phyloP scores from a whole-genome alignment of 2,888 invertebrate genomes.

The Metellina segmentata region DNA sequence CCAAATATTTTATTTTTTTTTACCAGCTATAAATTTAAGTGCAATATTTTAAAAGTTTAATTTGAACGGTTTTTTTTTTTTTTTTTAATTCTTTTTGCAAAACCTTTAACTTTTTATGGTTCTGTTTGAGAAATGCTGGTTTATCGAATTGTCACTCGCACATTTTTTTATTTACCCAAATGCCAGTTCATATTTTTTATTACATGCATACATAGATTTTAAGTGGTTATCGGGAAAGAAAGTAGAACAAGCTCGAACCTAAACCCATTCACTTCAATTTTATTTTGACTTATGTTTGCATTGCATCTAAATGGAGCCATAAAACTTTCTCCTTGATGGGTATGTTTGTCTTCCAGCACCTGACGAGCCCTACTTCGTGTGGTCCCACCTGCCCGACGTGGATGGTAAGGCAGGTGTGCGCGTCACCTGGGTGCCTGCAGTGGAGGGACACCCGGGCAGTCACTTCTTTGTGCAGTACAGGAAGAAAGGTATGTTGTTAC shows the following conservation, averaged over 20 bases:
- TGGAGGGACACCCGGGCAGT: constrained; percentile 92
- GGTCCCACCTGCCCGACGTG: constrained; percentile 86
- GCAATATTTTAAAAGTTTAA: too few relatives aligned
- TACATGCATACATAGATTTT: too few relatives aligned
- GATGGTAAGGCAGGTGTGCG: constrained; percentile 88
- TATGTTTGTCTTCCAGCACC: constrained; percentile 69
- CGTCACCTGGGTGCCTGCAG: constrained; percentile 89
- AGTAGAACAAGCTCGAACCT: neutral
- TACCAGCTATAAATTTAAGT: too few relatives aligned
- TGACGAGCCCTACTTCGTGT: constrained; percentile 85
- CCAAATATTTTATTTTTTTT: too few relatives aligned
- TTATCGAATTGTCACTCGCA: too few relatives aligned
- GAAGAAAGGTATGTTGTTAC: constrained; percentile 77
- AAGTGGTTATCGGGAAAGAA: too few relatives aligned
- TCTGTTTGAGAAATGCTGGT: too few relatives aligned
- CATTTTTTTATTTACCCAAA: too few relatives aligned
- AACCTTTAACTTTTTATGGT: too few relatives aligned
- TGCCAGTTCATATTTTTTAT: too few relatives aligned
- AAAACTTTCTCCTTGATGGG: neutral
- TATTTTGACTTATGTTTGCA: neutral
- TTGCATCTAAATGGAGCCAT: neutral
- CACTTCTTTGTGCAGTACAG: constrained; percentile 93
- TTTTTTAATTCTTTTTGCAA: too few relatives aligned
- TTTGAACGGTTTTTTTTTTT: too few relatives aligned
- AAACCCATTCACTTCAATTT: neutral